phyloP scores from a whole-genome alignment of 2,888 invertebrate species.

The Plebejus anna region DNA sequence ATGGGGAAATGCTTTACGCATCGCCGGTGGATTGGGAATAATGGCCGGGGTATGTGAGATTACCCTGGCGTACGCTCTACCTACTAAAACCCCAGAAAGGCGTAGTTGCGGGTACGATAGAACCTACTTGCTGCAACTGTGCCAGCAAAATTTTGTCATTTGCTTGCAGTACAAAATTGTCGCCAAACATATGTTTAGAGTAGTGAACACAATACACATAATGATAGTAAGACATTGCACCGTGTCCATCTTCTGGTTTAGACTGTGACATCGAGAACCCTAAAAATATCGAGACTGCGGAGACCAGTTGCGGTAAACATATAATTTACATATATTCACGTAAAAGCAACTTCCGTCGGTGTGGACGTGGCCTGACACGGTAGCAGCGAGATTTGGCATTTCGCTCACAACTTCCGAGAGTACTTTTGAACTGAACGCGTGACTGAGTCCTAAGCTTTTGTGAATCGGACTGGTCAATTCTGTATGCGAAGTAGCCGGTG shows the following conservation, averaged over 20 bases:
- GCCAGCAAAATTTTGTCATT: background rate
- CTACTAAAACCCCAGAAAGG: no score
- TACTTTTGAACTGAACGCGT: conserved; percentile 30
- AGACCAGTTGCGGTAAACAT: conserved; percentile 60
- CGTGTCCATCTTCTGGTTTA: background rate
- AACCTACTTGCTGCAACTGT: no score
- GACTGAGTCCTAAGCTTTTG: conserved; percentile 26
- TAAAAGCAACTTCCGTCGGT: conserved; percentile 70
- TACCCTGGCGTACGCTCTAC: no score
- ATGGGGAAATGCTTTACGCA: no score
- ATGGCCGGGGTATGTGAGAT: no score
- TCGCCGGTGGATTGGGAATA: no score
- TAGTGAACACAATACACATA: background rate
- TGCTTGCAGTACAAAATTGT: background rate
- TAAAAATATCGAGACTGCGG: conserved; percentile 54
- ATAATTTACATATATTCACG: conserved; percentile 74
- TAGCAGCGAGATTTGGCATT: conserved; percentile 27
- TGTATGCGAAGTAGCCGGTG: conserved; percentile 25
- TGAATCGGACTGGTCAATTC: conserved; percentile 27
- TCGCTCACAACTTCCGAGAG: conserved; percentile 30
- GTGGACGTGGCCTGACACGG: conserved; percentile 20
- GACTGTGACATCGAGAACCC: conserved; percentile 44
- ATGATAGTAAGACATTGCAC: background rate
- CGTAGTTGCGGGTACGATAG: no score
- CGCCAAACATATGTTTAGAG: background rate